phyloP scores from a whole-genome alignment of 2,113 vertebrate species.

The Phalacrocorax carbo region DNA sequence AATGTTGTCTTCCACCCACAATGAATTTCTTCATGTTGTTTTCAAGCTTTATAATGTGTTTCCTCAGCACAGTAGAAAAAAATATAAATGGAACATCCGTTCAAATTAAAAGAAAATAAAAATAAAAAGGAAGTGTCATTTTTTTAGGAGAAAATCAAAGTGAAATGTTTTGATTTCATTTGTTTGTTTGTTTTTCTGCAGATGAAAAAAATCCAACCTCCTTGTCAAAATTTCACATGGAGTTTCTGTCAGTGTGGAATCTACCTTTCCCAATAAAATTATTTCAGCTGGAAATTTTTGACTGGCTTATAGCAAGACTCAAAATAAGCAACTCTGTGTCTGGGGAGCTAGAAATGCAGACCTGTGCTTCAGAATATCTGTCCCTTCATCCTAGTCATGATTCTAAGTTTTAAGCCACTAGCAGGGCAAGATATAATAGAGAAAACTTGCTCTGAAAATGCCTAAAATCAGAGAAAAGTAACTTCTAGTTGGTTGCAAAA shows the following conservation, averaged over 20 bases:
- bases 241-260: background rate
- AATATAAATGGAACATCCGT: background rate
- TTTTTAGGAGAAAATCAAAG: background rate
- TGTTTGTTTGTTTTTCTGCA: background rate
- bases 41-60: slow-evolving; percentile 14
- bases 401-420: background rate
- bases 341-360: background rate
- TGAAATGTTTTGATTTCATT: background rate
- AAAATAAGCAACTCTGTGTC: background rate
- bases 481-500: background rate
- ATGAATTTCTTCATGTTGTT: background rate
- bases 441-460: background rate
- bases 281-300: background rate
- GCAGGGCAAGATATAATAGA: background rate
- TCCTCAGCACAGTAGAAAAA: background rate
- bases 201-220: background rate
- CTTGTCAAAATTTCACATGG: background rate
- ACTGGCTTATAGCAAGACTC: background rate
- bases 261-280: background rate
- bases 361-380: background rate
- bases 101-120: slow-evolving; percentile 6
- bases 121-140: background rate
- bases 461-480: background rate
- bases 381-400: background rate
- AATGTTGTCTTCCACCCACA: slow-evolving; percentile 1